These are phyloP conservation scores for Procambarus clarkii DNA, from an alignment of 1,140 invertebrate genomes.

Conservation along the genomic window DNA sequence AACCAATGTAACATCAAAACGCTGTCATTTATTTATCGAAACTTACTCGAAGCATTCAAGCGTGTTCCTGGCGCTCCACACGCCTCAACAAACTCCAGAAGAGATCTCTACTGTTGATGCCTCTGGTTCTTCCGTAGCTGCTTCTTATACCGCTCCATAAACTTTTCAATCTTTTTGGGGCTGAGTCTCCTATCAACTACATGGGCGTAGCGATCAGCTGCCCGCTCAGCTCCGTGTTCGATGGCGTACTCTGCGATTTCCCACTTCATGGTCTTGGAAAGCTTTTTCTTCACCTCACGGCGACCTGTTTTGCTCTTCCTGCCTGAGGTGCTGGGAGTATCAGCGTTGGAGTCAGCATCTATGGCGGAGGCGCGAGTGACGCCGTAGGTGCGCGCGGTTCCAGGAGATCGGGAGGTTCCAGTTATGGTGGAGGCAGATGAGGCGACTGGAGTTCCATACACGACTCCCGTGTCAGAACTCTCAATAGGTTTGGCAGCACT, in stretches of 20 bases:
- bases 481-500: background rate
- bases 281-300: slow-evolving; percentile 23
- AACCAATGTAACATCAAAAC: background rate
- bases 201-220: slow-evolving; percentile 87
- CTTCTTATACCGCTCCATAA: slow-evolving; percentile 31
- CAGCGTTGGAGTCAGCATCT: background rate
- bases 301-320: slow-evolving; percentile 42
- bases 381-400: slow-evolving; percentile 4
- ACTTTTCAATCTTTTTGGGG: slow-evolving; percentile 43
- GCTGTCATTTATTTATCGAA: background rate
- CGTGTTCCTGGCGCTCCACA: background rate
- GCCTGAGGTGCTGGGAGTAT: slow-evolving; percentile 2
- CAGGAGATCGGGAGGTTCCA: background rate
- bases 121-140: background rate
- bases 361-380: background rate
- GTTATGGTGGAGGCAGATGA: background rate
- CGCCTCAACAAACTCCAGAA: background rate
- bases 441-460: background rate
- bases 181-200: slow-evolving; percentile 36
- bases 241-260: slow-evolving; percentile 47
- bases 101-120: background rate
- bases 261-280: slow-evolving; percentile 24
- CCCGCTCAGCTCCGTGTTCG: slow-evolving; percentile 74
- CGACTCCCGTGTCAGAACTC: background rate
- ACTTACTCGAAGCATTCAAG: background rate